phyloP scores from a whole-genome alignment of 1,140 invertebrate genomes.

The Bombyx mori region ASM3026992v2 NC_085130.1:11739501-11740000 shows the following conservation, averaged over 20 bases:
- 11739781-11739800: conserved; percentile 8
- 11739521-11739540: too few relatives aligned
- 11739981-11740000: conserved; percentile 7
- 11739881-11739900: conserved; percentile 7
- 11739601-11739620: too few relatives aligned
- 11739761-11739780: conserved; percentile 16
- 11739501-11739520: too few relatives aligned
- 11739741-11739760: conserved; percentile 11
- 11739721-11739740: conserved; percentile 15
- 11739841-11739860: conserved; percentile 17
- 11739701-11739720: conserved; percentile 12
- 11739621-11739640: too few relatives aligned
- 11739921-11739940: conserved; percentile 6
- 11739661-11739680: too few relatives aligned
- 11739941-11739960: conserved; percentile 6
- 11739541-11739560: too few relatives aligned
- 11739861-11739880: conserved; percentile 9
- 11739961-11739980: conserved; percentile 4
- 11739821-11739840: conserved; percentile 17
- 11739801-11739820: conserved; percentile 11
- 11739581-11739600: too few relatives aligned
- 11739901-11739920: conserved; percentile 6
- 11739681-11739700: too few relatives aligned
- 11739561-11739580: too few relatives aligned
- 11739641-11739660: too few relatives aligned